phyloP scores from a whole-genome alignment of 2,797 vertebrate species.

The Cyclura pinguis region DNA sequence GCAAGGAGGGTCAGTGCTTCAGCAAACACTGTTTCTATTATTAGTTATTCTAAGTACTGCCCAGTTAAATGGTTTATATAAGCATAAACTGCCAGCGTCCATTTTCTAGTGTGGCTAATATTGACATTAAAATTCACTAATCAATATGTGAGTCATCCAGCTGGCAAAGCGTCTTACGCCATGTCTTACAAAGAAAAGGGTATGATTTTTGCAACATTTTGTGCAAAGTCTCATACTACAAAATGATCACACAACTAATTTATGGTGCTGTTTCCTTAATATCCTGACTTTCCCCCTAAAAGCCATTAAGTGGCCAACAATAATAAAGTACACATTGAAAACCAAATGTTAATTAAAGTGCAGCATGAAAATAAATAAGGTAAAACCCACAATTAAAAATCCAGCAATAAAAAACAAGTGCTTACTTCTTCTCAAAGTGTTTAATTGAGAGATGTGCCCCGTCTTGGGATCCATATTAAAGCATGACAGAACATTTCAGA shows the following conservation, averaged over 20 bases:
- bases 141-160: not conserved
- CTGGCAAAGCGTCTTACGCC: not conserved
- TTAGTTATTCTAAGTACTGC: not conserved
- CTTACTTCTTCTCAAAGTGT: too few relatives aligned
- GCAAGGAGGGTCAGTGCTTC: not conserved
- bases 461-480: constrained; percentile 9
- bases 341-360: not conserved
- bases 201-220: not conserved
- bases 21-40: not conserved
- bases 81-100: not conserved
- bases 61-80: not conserved
- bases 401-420: too few relatives aligned
- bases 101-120: not conserved
- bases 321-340: too few relatives aligned
- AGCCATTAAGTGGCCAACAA: too few relatives aligned
- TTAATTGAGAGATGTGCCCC: not conserved
- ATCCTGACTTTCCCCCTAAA: too few relatives aligned
- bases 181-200: not conserved
- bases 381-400: too few relatives aligned
- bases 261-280: too few relatives aligned
- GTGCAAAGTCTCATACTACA: not conserved
- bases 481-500: not conserved
- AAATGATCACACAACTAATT: not conserved
- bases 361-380: too few relatives aligned
- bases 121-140: not conserved